These are phyloP conservation scores for Poecilobothrus nobilitatus DNA, from an alignment of 2,888 invertebrate species.

Conservation along the genomic window DNA sequence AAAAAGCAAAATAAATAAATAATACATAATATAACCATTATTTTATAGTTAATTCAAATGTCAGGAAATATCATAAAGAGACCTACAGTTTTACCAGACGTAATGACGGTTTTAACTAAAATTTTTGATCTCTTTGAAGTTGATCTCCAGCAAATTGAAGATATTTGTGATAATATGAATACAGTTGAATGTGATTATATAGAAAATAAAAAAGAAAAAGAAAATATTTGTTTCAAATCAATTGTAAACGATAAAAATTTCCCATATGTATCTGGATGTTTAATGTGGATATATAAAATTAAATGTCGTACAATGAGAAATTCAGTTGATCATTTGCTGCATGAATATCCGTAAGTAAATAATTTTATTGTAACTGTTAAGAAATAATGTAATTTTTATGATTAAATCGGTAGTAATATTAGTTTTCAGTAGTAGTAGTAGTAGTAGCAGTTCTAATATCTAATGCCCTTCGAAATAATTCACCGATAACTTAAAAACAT, in stretches of 20 bases:
- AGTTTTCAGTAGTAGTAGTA: no score
- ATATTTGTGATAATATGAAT: slow-evolving; percentile 29
- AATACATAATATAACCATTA: neutral
- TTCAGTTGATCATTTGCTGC: slow-evolving; percentile 48
- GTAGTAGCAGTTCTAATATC: no score
- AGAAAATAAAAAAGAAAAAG: no score
- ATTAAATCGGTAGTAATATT: no score
- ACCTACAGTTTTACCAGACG: slow-evolving; percentile 47
- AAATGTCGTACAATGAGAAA: slow-evolving; percentile 43
- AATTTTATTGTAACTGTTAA: no score
- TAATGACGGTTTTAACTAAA: slow-evolving; percentile 46
- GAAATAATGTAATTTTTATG: no score
- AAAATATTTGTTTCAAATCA: slow-evolving; percentile 23
- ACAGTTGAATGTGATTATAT: slow-evolving; percentile 27
- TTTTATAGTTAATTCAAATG: slow-evolving; percentile 45
- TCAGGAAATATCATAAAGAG: slow-evolving; percentile 50
- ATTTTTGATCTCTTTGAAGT: slow-evolving; percentile 43
- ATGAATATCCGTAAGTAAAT: slow-evolving; percentile 52
- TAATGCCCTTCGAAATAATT: no score
- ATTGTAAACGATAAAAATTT: slow-evolving; percentile 46
- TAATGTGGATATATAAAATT: slow-evolving; percentile 68
- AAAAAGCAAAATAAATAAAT: no score
- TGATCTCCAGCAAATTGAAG: slow-evolving; percentile 37
- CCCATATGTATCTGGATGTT: slow-evolving; percentile 58
- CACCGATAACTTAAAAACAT: no score